These are phyloP conservation scores for Haplochromis burtoni DNA, from an alignment of 2,113 vertebrate species.

Conservation along the genomic window DNA sequence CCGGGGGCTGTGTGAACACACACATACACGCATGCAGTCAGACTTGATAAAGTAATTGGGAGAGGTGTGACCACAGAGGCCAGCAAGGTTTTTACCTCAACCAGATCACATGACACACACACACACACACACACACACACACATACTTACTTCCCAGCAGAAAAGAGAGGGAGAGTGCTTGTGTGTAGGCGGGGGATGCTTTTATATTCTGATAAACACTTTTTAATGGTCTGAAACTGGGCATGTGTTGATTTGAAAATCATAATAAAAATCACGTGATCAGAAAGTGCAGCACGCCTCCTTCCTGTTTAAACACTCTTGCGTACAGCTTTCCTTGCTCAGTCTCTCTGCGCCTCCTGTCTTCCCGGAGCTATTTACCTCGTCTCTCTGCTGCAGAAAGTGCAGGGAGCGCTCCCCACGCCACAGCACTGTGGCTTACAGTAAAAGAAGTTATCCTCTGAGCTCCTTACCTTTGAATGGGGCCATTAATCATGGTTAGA, in stretches of 20 bases:
- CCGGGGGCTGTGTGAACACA: slow-evolving; percentile 44
- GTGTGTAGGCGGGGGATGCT: not conserved
- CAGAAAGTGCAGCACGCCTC: not conserved
- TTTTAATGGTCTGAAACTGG: not conserved
- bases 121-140: not conserved
- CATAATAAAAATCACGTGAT: not conserved
- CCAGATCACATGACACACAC: not conserved
- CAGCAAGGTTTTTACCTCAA: slow-evolving; percentile 8
- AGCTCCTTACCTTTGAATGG: slow-evolving; percentile 67
- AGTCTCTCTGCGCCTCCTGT: not conserved
- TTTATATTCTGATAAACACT: not conserved
- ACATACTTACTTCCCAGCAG: not conserved
- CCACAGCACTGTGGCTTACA: slow-evolving; percentile 56
- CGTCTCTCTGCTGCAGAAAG: slow-evolving; percentile 22
- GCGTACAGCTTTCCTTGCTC: not conserved
- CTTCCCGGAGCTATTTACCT: slow-evolving; percentile 43
- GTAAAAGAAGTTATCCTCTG: slow-evolving; percentile 69
- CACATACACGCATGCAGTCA: slow-evolving; percentile 33
- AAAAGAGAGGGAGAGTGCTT: not conserved
- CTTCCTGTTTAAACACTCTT: slow-evolving; percentile 4
- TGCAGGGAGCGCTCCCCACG: slow-evolving; percentile 34
- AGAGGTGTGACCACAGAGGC: slow-evolving; percentile 56
- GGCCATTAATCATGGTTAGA: slow-evolving; percentile 70
- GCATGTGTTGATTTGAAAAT: not conserved
- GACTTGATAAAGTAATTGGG: slow-evolving; percentile 70